These are phyloP conservation scores for Eupithecia centaureata DNA, from an alignment of 2,888 invertebrate species.

Conservation along the genomic window DNA sequence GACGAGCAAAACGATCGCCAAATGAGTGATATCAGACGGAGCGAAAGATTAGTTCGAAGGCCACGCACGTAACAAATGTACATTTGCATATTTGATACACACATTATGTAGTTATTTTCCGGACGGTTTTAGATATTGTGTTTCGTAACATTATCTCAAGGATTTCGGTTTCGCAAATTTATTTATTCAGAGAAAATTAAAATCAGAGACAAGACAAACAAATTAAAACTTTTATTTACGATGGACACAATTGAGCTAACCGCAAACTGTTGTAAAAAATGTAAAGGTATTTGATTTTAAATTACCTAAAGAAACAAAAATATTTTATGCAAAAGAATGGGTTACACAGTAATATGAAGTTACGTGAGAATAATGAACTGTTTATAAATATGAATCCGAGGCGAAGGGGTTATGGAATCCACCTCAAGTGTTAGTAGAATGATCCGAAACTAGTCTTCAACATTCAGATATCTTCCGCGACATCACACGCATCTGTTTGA, in stretches of 20 bases:
- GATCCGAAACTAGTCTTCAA: background rate
- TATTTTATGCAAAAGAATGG: background rate
- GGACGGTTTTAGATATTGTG: background rate
- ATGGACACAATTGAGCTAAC: no score
- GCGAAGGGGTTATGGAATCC: background rate
- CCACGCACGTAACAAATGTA: background rate
- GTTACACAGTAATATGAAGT: background rate
- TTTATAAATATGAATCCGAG: background rate
- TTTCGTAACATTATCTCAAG: constrained; percentile 21
- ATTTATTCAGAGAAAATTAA: no score
- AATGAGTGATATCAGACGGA: background rate
- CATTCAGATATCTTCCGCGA: background rate
- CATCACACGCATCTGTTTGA: background rate
- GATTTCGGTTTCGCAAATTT: background rate
- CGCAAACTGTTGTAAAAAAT: no score
- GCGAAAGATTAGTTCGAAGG: constrained; percentile 3
- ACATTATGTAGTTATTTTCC: background rate
- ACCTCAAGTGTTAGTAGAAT: background rate
- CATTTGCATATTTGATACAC: constrained; percentile 6
- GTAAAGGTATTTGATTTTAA: no score
- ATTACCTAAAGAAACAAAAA: background rate
- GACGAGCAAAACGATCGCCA: background rate
- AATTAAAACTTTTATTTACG: no score
- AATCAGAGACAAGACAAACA: no score
- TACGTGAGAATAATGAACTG: background rate